Evolutionary conservation across 2,113 vertebrate genomes (phyloP), one percentile per base, ranked within the genome.

Genomic region (Ascaphus truei): DNA sequence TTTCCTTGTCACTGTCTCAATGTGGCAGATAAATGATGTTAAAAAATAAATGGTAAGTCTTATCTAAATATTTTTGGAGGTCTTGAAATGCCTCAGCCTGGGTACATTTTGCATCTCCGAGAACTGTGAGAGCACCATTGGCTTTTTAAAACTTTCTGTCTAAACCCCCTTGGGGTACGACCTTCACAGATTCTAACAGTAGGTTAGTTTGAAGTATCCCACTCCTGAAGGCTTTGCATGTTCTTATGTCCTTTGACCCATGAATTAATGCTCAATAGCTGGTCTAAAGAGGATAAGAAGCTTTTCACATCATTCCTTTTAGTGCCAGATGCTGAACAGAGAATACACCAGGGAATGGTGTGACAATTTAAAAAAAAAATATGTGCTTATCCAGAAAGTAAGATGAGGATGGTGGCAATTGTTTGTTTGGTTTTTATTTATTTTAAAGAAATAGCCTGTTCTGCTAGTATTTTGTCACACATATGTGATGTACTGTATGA

Each of bases 271-370:
- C 67, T 71, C 67, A 61, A 52, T 71, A 43, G 67, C 56, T 52
- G n/a, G 23, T 71, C 67, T 61, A 37, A 71, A 51, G 67, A 57
- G 56, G 67, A 52, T 58, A 30, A 48, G 50, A 71, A 61, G 67
- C 67, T 71, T 71, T 68, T 71, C 67, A 71, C 67, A 71, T 61
- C 33, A 51, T 71, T 41, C 56, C 56, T 59, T 45, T 71, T 71
- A 71, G 67, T 71, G 67, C 67, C 47, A 61, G 67, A 61, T 71
- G 57, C 67, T 71, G 67, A 61, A 41, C 67, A 71, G 61, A 71
- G 57, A 61, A 57, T 11, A 29, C 67, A 71, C 51, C 25, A 30
- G 67, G 67, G 67, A 71, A 71, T 71, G 60, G 61, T 71, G 56
- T 69, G 67, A 69, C 67, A 69, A 52, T 50, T 59, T 33, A 41